Evolutionary conservation across 2,797 vertebrate genomes (phyloP).

Genomic region (Selene dorsalis): DNA sequence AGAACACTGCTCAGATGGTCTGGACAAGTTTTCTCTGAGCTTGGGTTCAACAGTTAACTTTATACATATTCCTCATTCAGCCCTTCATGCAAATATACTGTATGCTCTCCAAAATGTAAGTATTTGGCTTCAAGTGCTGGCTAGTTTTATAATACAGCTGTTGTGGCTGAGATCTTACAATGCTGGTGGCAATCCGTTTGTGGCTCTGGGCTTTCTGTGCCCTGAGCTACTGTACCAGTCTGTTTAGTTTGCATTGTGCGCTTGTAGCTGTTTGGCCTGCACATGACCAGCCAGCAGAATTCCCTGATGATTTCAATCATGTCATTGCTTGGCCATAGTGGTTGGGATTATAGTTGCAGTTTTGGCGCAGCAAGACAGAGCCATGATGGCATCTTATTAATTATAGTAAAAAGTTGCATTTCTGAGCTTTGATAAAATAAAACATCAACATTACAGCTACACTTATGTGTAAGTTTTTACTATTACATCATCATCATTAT

Average conservation of each 20-base stretch:
- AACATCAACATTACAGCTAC: not conserved
- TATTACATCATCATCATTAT: too few species aligned
- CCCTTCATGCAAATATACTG: not conserved
- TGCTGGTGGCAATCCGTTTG: not conserved
- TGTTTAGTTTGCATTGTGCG: not conserved
- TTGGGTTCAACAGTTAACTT: not conserved
- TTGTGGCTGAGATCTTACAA: not conserved
- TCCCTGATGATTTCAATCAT: not conserved
- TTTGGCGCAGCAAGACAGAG: not conserved
- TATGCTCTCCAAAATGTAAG: not conserved
- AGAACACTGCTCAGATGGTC: not conserved
- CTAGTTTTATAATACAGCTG: not conserved
- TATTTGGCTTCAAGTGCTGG: not conserved
- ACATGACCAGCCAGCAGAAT: not conserved
- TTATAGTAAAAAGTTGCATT: not conserved
- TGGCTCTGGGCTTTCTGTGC: not conserved
- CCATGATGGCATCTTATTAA: not conserved
- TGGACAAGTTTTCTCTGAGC: too few species aligned
- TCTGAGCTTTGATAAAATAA: not conserved
- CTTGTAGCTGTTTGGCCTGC: not conserved
- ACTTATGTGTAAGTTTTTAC: too few species aligned
- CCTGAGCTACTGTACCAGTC: not conserved
- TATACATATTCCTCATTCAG: not conserved
- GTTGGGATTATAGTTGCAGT: not conserved
- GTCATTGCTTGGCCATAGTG: not conserved